phyloP scores from a whole-genome alignment of 1,140 invertebrate species.

The Tigriopus japonicus region DNA sequence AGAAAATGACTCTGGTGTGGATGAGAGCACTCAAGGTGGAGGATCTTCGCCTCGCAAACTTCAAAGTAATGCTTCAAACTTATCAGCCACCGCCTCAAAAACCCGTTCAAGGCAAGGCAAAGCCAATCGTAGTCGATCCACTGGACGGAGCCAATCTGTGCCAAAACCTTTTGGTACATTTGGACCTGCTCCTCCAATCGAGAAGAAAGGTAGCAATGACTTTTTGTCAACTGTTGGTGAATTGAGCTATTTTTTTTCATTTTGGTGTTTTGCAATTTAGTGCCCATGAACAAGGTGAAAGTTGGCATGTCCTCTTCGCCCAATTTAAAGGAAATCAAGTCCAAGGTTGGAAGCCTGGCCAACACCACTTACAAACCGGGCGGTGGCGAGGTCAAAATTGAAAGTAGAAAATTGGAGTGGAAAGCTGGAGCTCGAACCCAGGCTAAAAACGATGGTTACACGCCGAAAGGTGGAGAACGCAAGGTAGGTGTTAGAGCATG shows the following conservation, averaged over 20 bases:
- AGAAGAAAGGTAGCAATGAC: background rate
- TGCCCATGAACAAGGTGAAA: conserved; percentile 83
- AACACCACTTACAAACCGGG: conserved; percentile 71
- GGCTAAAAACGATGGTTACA: conserved; percentile 75
- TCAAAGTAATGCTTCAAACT: background rate
- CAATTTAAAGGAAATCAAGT: conserved; percentile 23
- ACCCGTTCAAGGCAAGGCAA: background rate
- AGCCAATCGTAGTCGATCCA: background rate
- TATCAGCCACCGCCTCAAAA: background rate
- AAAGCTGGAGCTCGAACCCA: conserved; percentile 61
- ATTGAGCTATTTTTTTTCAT: no score
- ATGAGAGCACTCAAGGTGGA: background rate
- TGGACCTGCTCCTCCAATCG: background rate
- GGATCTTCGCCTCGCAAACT: background rate
- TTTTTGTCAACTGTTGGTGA: no score
- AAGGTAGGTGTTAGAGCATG: conserved; percentile 43
- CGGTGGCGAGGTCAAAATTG: conserved; percentile 74
- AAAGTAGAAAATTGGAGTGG: conserved; percentile 66
- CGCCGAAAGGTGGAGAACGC: conserved; percentile 69
- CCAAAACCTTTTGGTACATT: background rate
- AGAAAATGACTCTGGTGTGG: background rate
- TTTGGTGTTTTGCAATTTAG: conserved; percentile 27
- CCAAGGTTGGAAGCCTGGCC: conserved; percentile 71
- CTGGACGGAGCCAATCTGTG: background rate
- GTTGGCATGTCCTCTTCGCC: conserved; percentile 73